phyloP scores from a whole-genome alignment of 2,113 vertebrate genomes.

The Chionomys nivalis region DNA sequence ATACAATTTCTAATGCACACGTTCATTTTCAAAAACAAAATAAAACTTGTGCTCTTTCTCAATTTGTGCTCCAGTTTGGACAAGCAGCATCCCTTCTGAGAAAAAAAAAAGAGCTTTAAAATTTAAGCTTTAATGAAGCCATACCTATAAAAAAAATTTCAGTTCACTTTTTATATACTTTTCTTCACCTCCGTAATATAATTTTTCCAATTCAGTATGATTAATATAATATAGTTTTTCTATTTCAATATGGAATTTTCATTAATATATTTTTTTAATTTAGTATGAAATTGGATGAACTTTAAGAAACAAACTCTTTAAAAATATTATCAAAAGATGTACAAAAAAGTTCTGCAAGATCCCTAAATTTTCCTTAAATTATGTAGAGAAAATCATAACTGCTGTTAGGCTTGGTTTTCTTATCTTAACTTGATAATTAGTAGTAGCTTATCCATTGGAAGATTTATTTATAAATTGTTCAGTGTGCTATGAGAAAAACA shows the following conservation, averaged over 20 bases:
- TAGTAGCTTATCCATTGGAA: neutral
- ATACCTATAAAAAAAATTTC: no score
- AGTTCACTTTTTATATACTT: neutral
- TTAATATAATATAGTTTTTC: neutral
- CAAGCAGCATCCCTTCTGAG: neutral
- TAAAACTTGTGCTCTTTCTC: neutral
- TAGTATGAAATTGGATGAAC: neutral
- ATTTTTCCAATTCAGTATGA: neutral
- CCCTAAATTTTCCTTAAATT: neutral
- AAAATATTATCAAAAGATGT: constrained; percentile 6
- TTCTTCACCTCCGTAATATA: neutral
- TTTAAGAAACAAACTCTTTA: neutral
- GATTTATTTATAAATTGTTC: neutral
- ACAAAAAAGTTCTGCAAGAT: neutral
- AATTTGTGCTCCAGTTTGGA: neutral
- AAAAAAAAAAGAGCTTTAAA: neutral
- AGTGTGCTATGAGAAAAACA: neutral
- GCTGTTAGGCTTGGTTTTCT: neutral
- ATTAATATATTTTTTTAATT: neutral
- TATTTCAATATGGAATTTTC: no score
- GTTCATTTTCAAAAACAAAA: neutral
- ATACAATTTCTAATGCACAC: neutral
- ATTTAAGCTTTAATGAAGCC: neutral
- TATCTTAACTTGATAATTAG: neutral
- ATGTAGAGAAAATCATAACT: neutral